Evolutionary conservation across 1,140 invertebrate species (phyloP).

Genomic region (Drosophila pseudoananassae): DNA sequence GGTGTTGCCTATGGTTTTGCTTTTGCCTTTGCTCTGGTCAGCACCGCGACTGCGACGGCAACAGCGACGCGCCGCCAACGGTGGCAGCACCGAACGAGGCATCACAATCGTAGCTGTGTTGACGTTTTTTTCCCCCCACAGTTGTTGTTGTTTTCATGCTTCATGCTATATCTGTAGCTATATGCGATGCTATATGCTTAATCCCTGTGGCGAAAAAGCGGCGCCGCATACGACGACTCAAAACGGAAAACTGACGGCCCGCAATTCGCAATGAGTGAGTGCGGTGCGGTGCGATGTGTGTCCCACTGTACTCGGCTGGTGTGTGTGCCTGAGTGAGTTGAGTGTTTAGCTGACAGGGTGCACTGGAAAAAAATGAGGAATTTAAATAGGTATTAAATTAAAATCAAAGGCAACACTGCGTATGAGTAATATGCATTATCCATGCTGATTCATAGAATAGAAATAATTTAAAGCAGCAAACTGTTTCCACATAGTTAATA

Average conservation of each 20-base stretch:
- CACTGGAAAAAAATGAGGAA: slow-evolving; percentile 4
- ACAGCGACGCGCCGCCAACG: slow-evolving; percentile 10
- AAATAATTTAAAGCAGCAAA: too few species aligned
- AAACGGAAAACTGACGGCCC: slow-evolving; percentile 45
- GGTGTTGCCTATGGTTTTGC: slow-evolving; percentile 20
- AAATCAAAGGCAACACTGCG: not conserved
- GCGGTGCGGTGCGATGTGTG: slow-evolving; percentile 24
- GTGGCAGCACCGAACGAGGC: slow-evolving; percentile 16
- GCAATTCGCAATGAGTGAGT: slow-evolving; percentile 36
- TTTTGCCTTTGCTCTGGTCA: slow-evolving; percentile 51
- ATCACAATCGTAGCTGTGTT: slow-evolving; percentile 61
- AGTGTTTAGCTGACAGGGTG: slow-evolving; percentile 29
- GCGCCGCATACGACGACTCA: slow-evolving; percentile 37
- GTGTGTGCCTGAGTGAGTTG: slow-evolving; percentile 26
- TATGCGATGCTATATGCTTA: slow-evolving; percentile 55
- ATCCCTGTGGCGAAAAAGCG: slow-evolving; percentile 64
- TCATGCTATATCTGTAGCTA: slow-evolving; percentile 18
- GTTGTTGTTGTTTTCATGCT: slow-evolving; percentile 52
- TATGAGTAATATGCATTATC: not conserved
- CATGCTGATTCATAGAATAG: too few species aligned
- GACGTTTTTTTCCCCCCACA: slow-evolving; percentile 40
- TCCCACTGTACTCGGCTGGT: slow-evolving; percentile 24
- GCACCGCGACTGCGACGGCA: slow-evolving; percentile 12
- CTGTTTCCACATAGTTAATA: too few species aligned
- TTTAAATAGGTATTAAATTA: not conserved